phyloP scores from a whole-genome alignment of 1,140 invertebrate species.

The Dendroctonus ponderosae region DNA sequence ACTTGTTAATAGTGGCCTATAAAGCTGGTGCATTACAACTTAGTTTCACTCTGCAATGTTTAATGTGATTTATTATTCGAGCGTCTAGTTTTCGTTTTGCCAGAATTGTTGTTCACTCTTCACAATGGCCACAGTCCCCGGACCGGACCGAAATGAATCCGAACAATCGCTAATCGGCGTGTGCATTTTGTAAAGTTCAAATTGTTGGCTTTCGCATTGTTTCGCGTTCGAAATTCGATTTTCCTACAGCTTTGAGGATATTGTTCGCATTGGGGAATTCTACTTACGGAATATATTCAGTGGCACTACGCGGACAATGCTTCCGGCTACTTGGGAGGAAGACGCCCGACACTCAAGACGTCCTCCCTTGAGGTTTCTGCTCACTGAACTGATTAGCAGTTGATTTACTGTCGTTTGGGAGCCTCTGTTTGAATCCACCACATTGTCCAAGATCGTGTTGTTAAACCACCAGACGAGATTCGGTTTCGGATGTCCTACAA shows the following conservation, averaged over 20 bases:
- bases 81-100: slow-evolving; percentile 13
- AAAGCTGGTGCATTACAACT: slow-evolving; percentile 24
- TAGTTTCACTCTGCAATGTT: slow-evolving; percentile 21
- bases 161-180: neutral
- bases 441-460: slow-evolving; percentile 65
- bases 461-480: slow-evolving; percentile 78
- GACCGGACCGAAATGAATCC: slow-evolving; percentile 2
- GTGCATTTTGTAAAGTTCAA: too few relatives aligned
- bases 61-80: slow-evolving; percentile 20
- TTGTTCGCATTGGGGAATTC: slow-evolving; percentile 4
- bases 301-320: slow-evolving; percentile 60
- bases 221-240: neutral
- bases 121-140: neutral
- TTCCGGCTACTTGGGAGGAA: slow-evolving; percentile 60
- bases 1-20: slow-evolving; percentile 25
- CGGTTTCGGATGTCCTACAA: slow-evolving; percentile 67
- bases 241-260: neutral
- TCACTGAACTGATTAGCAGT: slow-evolving; percentile 62
- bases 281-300: slow-evolving; percentile 68
- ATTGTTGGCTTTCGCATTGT: too few relatives aligned
- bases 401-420: slow-evolving; percentile 65
- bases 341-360: slow-evolving; percentile 69
- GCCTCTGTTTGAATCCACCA: slow-evolving; percentile 60
- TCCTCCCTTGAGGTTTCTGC: slow-evolving; percentile 60
- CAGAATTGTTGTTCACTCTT: slow-evolving; percentile 18